Base-by-base conservation (phyloP, 2,888 invertebrate genomes). In the Stenotaenia linearis region DNA sequence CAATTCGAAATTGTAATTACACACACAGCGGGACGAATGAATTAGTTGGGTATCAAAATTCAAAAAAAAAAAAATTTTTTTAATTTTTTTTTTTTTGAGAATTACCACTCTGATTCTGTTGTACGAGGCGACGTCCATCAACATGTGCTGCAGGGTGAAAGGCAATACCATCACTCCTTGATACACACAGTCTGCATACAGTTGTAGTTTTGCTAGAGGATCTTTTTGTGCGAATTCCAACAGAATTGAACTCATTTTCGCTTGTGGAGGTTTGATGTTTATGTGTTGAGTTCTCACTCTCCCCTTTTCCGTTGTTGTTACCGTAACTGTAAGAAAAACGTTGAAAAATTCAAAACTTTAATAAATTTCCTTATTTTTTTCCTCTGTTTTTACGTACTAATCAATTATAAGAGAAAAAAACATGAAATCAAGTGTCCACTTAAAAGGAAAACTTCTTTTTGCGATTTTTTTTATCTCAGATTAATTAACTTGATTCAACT, bases 141-240 rank as follows among this genome's bases (percentile, higher is more conserved):
- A 87, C 86, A 90, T 88, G 82, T 91, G 90, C 81, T 89, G 88
- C 84, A 89, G 88, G 76, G 88, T 86, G 82, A 88, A 88, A 6
- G 90, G 88, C 84, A 91, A 89, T 9, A 89, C 86, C 28, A 92
- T 89, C 86, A 89, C 89, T 50, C 91, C 92, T 80, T 91, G 89
- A 0, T 89, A 87, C 30, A 88, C 87, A 84, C 92, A 93, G 83
- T 92, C 91, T 3, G 91, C 88, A 83, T 90, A 90, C 32, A 93
- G 86, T 82, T 90, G 90, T 23, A 92, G 89, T 82, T 89, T 89
- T 1, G 89, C 89, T 0, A 89, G 88, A 0, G 90, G 89, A 81
- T 89, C 88, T 25, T 84, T 85, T 84, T 91, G 91, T 82, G 88
- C 88, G 1, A 90, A 86, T 12, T 87, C 85, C 75, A 90, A 83